Conservation (phyloP, 2,113 vertebrate genomes). For the Seriola aureovittata region DNA sequence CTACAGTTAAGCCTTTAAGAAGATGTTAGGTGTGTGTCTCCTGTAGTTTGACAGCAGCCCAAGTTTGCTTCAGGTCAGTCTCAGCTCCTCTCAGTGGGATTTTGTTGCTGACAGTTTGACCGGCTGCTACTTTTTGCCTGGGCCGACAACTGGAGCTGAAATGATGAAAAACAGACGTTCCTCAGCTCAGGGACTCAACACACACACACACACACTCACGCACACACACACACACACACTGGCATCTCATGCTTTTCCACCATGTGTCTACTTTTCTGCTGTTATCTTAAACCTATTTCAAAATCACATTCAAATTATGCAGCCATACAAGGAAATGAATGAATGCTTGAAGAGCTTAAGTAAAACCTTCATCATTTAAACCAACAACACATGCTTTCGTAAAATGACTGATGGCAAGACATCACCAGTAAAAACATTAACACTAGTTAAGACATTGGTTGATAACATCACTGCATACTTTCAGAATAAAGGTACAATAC, state of each 20-base stretch:
- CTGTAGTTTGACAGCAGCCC: constrained; percentile 7
- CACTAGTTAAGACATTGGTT: background rate
- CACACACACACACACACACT: background rate
- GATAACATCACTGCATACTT: constrained; percentile 18
- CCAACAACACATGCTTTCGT: background rate
- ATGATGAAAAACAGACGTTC: constrained; percentile 43
- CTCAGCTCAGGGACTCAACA: background rate
- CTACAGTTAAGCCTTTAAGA: background rate
- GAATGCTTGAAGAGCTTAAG: background rate
- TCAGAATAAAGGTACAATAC: background rate
- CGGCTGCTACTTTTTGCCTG: background rate
- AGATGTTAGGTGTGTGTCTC: background rate
- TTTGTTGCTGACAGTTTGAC: constrained; percentile 11
- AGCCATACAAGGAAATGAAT: constrained; percentile 52
- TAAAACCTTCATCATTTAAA: constrained; percentile 8
- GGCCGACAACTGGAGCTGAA: background rate
- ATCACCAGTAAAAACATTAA: constrained; percentile 15
- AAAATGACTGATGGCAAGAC: constrained; percentile 16
- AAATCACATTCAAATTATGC: constrained; percentile 1
- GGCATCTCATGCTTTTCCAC: constrained; percentile 33
- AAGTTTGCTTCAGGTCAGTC: background rate
- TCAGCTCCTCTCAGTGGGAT: background rate
- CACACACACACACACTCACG: background rate
- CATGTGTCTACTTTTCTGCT: background rate
- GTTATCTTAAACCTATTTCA: constrained; percentile 27